Evolutionary conservation across 2,888 invertebrate genomes (phyloP), one percentile per base, ranked within the genome.

Genomic region (Drosophila quinaria): DNA sequence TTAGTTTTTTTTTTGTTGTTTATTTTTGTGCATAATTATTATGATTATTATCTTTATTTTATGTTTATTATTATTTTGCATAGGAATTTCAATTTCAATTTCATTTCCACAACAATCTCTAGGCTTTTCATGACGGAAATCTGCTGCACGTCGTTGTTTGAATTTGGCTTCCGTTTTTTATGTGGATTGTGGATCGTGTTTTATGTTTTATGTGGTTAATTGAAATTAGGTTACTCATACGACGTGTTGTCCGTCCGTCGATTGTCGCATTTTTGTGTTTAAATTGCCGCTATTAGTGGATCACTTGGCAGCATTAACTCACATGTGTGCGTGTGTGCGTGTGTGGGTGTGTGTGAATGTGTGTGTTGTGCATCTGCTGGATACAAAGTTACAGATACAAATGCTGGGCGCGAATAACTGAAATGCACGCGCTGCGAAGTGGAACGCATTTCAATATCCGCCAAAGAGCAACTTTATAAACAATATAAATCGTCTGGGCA

Each of bases 381-480:
- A 56, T 56, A 62, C 50, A 61, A 49, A 67, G 42, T 51, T 56
- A 62, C 50, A 61, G 54, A 67, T 62, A 62, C 62, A 62, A 51
- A 60, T 71, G 58, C 49, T 60, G 60, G 60, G 54, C 50, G 51
- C 66, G 56, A 75, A 81, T 80, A 75, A 67, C 80, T 81, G 42
- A 79, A 89, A 79, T 82, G 81, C 91, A 92, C 80, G 86, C 88
- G 91, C 91, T 91, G 89, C 90, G 91, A 92, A 90, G 92, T 91
- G 91, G 91, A 91, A 92, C 92, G 90, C 83, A 85, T 91, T 78
- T 80, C 80, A 89, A 91, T 91, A 91, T 92, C 91, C 92, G 91
- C 84, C 90, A 90, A 51, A 41, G 51, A 52, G 19, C 52, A 50
- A 68, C 17, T 50, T 15, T 33, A 42, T 51, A 35, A 25, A 51